A percentile compares a stretch with the other conserved stretches of the same genome.
phyloP scores from a whole-genome alignment of 2,797 vertebrate genomes.

The Pogoniulus pusillus region DNA sequence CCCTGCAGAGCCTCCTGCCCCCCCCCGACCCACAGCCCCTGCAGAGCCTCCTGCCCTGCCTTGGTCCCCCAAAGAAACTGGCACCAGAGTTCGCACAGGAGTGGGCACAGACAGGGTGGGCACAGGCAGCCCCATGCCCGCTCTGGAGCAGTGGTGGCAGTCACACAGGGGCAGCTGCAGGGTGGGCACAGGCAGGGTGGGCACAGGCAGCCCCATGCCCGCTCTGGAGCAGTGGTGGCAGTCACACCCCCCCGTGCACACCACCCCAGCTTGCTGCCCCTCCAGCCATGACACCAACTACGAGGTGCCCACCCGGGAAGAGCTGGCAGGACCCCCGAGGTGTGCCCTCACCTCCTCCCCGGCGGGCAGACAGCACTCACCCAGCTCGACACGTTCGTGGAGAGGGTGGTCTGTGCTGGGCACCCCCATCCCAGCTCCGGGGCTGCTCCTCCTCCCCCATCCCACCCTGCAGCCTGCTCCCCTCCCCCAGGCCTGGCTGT shows the following conservation, averaged over 20 bases:
- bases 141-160: too few species aligned
- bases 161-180: too few species aligned
- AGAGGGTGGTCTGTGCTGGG: slow-evolving; percentile 63
- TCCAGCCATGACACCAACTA: background rate
- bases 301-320: slow-evolving; percentile 67
- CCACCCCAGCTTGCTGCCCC: slow-evolving; percentile 45
- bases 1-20: too few species aligned
- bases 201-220: too few species aligned
- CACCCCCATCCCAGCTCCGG: rapidly evolving
- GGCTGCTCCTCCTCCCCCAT: background rate
- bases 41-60: too few species aligned
- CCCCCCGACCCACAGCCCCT: too few species aligned
- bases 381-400: slow-evolving; percentile 57
- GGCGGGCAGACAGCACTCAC: slow-evolving; percentile 73
- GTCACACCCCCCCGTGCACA: rapidly evolving
- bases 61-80: too few species aligned
- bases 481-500: slow-evolving; percentile 58
- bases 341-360: slow-evolving; percentile 69
- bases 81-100: too few species aligned
- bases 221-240: too few species aligned
- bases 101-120: too few species aligned
- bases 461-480: rapidly evolving
- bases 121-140: too few species aligned
- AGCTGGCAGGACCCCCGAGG: slow-evolving; percentile 64
- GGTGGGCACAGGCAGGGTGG: too few species aligned